Percentiles rank a stretch among this genome's conserved stretches.
Evolutionary conservation across 2,797 vertebrate species (phyloP).

Genomic region (Bradypodion pumilum): DNA sequence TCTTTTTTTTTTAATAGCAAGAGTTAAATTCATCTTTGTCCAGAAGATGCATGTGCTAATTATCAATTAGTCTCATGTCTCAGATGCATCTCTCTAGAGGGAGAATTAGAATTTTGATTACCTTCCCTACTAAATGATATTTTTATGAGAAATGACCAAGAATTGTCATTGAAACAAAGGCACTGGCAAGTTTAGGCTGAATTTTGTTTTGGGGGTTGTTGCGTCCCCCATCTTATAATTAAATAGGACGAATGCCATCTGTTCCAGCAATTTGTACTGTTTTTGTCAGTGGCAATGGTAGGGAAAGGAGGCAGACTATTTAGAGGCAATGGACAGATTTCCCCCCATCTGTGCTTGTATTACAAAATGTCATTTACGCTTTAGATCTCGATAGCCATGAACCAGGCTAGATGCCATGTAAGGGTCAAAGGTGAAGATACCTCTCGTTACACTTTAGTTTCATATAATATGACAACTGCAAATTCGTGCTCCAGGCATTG

Average conservation of each 20-base stretch:
- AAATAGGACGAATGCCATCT: constrained; percentile 76
- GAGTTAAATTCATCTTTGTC: constrained; percentile 20
- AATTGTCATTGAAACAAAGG: constrained; percentile 57
- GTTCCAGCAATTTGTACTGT: constrained; percentile 76
- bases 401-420: constrained; percentile 70
- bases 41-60: constrained; percentile 27
- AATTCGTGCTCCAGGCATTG: constrained; percentile 62
- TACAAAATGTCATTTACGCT: constrained; percentile 78
- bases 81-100: constrained; percentile 30
- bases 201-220: constrained; percentile 13
- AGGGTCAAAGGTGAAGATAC: constrained; percentile 78
- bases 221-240: constrained; percentile 1
- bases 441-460: constrained; percentile 76
- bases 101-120: constrained; percentile 42
- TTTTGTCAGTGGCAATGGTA: constrained; percentile 77
- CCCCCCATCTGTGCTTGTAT: constrained; percentile 83
- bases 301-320: constrained; percentile 74
- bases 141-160: constrained; percentile 58
- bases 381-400: constrained; percentile 76
- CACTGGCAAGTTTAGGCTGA: constrained; percentile 54
- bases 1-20: neutral
- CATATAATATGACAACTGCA: constrained; percentile 73
- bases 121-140: constrained; percentile 37
- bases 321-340: constrained; percentile 81
- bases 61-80: constrained; percentile 35